phyloP scores from a whole-genome alignment of 30 jellyfish, hydroid and myxozoan genomes.

The Hydra vulgaris region DNA sequence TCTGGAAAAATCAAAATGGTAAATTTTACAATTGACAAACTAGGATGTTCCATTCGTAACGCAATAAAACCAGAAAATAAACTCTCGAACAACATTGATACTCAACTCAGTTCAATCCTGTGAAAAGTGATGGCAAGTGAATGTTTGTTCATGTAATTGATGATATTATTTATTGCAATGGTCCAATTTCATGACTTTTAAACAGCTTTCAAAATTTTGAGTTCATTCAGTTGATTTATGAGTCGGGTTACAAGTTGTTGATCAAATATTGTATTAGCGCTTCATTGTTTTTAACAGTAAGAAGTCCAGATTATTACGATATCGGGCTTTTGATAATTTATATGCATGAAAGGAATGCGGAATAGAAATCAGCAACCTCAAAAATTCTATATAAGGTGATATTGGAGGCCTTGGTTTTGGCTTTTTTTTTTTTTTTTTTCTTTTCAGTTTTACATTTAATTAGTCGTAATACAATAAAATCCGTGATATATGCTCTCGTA shows the following conservation, averaged over 20 bases:
- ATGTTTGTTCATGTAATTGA: neutral
- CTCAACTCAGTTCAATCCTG: neutral
- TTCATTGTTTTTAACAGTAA: neutral
- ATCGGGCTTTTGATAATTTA: neutral
- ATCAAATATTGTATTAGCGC: neutral
- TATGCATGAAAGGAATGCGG: neutral
- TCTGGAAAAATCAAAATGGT: too few species aligned
- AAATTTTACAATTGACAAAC: too few species aligned
- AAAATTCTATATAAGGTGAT: neutral
- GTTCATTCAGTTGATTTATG: neutral
- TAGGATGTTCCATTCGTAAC: too few species aligned
- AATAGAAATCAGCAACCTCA: neutral
- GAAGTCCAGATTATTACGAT: neutral
- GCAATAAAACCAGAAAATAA: neutral
- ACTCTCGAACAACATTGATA: neutral
- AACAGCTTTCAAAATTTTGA: neutral
- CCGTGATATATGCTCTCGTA: too few species aligned
- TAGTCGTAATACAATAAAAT: too few species aligned
- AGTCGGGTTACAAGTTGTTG: neutral
- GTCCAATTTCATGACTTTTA: neutral
- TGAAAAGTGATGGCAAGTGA: neutral
- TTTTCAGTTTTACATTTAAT: too few species aligned
- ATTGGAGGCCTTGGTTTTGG: neutral
- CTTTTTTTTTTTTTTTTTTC: too few species aligned
- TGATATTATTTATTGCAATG: neutral